Conservation (phyloP, 1,140 invertebrate species). For the Aphaenogaster floridana region DNA sequence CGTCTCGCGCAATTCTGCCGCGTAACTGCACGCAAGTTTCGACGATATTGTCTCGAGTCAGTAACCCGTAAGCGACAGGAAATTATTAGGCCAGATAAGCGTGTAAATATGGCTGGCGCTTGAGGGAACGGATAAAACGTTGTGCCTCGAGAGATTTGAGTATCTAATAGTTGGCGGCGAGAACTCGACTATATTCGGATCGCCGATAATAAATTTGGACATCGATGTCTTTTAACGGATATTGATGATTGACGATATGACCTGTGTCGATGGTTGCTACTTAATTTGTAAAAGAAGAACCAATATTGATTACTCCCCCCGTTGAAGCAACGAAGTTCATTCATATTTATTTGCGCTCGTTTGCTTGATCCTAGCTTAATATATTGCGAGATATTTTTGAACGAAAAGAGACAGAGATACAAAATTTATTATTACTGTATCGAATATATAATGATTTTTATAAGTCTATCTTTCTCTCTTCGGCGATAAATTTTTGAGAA, state of each 20-base stretch:
- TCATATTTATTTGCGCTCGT: neutral
- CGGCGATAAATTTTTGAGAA: neutral
- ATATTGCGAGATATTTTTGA: neutral
- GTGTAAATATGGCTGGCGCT: constrained; percentile 48
- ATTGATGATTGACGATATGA: constrained; percentile 21
- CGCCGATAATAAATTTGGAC: constrained; percentile 6
- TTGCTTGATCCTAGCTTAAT: neutral
- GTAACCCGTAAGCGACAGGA: constrained; percentile 65
- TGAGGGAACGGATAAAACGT: constrained; percentile 31
- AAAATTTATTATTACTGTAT: neutral
- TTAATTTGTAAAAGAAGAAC: constrained; percentile 32
- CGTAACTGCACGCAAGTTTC: constrained; percentile 62
- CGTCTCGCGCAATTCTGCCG: constrained; percentile 55
- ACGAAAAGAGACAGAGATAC: neutral
- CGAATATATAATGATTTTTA: neutral
- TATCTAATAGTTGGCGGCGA: neutral
- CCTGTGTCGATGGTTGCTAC: neutral
- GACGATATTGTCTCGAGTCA: constrained; percentile 62
- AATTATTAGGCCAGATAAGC: constrained; percentile 65
- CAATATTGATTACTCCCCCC: constrained; percentile 19
- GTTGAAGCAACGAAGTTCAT: neutral
- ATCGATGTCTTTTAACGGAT: constrained; percentile 35
- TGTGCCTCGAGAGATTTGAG: constrained; percentile 4
- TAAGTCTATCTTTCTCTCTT: neutral
- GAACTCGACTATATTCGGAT: neutral